These are phyloP conservation scores for Dreissena rostriformis DNA, from an alignment of 1,140 invertebrate species.

Conservation along the genomic window DNA sequence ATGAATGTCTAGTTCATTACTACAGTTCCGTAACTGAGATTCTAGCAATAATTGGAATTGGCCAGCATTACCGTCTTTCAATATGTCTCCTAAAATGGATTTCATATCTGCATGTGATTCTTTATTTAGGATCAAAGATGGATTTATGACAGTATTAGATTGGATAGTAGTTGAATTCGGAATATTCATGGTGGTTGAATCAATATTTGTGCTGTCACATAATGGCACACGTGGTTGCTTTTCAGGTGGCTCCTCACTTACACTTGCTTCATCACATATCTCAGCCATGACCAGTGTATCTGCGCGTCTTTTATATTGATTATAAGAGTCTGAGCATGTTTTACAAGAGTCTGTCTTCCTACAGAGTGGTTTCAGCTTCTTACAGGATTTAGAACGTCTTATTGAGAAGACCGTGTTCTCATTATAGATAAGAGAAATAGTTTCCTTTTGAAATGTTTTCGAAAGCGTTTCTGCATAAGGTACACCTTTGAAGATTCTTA, in stretches of 20 bases:
- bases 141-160: background rate
- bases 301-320: too few species aligned
- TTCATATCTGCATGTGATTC: conserved; percentile 14
- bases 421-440: conserved; percentile 3
- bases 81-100: background rate
- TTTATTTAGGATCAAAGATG: background rate
- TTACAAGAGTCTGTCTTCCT: conserved; percentile 5
- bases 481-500: conserved; percentile 42
- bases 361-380: background rate
- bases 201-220: background rate
- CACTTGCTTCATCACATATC: too few species aligned
- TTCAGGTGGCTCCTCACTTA: background rate
- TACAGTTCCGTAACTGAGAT: conserved; percentile 39
- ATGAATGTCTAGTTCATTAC: conserved; percentile 14
- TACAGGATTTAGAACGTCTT: background rate
- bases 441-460: conserved; percentile 25
- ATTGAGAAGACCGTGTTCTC: background rate
- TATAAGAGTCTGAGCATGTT: too few species aligned
- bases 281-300: too few species aligned
- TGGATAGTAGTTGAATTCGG: background rate
- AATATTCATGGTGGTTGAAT: background rate
- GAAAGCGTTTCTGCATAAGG: conserved; percentile 2
- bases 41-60: conserved; percentile 36
- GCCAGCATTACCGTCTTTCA: conserved; percentile 4
- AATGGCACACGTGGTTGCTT: background rate